Conservation (phyloP, 2,888 invertebrate species). For the Pollenia griseotomentosa region DNA sequence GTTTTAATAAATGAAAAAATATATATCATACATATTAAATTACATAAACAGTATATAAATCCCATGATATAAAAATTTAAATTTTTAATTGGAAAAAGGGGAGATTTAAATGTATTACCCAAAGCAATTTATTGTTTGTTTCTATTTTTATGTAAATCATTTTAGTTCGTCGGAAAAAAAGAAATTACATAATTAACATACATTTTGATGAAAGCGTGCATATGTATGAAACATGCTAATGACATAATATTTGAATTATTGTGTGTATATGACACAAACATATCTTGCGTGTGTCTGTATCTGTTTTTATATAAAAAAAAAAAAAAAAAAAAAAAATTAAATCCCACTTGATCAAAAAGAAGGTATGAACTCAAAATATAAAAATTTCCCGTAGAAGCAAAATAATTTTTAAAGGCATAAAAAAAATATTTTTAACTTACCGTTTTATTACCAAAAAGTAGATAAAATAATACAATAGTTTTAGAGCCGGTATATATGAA, state of each 20-base stretch:
- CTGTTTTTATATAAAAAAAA: no score
- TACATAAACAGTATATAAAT: no score
- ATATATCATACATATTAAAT: background rate
- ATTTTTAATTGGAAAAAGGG: slow-evolving; percentile 4
- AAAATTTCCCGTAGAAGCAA: no score
- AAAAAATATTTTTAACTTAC: no score
- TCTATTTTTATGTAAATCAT: slow-evolving; percentile 10
- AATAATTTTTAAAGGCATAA: no score
- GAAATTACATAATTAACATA: background rate
- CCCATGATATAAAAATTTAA: background rate
- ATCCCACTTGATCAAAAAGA: no score
- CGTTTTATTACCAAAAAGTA: no score
- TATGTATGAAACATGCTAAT: background rate
- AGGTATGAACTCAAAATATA: no score
- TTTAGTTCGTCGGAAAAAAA: slow-evolving; percentile 24
- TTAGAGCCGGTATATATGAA: no score
- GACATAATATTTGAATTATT: slow-evolving; percentile 23
- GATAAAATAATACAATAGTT: no score
- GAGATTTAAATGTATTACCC: slow-evolving; percentile 21
- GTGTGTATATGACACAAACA: slow-evolving; percentile 1
- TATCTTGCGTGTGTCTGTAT: background rate
- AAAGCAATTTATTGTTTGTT: slow-evolving; percentile 32
- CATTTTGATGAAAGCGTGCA: slow-evolving; percentile 1
- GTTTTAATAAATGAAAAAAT: background rate
- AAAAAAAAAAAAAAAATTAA: no score